A percentile compares a stretch with the other conserved stretches of the same genome.
phyloP scores from a whole-genome alignment of 2,888 invertebrate genomes.

The Lithosia quadra region DNA sequence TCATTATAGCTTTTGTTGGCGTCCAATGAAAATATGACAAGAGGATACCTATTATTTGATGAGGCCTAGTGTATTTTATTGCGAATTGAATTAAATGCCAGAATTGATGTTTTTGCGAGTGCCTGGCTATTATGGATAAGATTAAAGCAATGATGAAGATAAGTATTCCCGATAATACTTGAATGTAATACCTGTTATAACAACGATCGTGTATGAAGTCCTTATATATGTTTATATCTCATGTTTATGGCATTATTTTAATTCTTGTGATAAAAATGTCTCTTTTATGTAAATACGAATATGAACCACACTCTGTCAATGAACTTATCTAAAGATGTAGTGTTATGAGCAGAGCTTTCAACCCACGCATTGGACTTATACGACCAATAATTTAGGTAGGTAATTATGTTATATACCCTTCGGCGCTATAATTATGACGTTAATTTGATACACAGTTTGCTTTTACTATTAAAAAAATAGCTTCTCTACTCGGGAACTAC shows the following conservation, averaged over 20 bases:
- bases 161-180: background rate
- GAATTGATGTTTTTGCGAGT: background rate
- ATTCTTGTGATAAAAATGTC: no score
- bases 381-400: no score
- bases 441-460: no score
- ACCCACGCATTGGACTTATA: no score
- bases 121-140: background rate
- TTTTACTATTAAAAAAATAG: no score
- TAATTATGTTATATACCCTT: no score
- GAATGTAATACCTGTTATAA: background rate
- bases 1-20: slow-evolving; percentile 19
- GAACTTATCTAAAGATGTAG: background rate
- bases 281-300: no score
- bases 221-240: no score
- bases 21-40: slow-evolving; percentile 7
- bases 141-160: background rate
- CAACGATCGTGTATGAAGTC: background rate
- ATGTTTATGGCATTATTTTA: no score
- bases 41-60: slow-evolving; percentile 4
- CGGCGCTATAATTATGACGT: no score
- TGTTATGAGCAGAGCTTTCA: no score
- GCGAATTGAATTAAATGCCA: slow-evolving; percentile 3
- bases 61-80: background rate
- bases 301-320: background rate
- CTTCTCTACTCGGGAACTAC: no score